A percentile compares a stretch with the other conserved stretches of the same genome.
Evolutionary conservation across 2,113 vertebrate genomes (phyloP).

Genomic region (Shinisaurus crocodilurus): DNA sequence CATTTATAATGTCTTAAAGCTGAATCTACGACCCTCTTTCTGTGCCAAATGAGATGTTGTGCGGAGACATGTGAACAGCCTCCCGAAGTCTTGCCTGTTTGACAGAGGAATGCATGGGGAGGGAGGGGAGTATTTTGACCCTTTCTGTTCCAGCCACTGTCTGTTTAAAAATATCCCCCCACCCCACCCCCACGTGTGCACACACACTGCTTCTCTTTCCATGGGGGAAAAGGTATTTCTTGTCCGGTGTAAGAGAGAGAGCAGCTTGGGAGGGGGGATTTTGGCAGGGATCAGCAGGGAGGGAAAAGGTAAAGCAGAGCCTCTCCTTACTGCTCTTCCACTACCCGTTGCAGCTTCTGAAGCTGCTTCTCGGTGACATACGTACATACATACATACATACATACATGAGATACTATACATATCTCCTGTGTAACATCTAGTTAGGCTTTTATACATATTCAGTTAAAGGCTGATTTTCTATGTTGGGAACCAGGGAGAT

Average conservation of each 20-base stretch:
- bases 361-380: not conserved
- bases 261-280: not conserved
- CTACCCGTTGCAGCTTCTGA: not conserved
- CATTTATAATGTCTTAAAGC: not conserved
- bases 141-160: not conserved
- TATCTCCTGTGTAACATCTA: not conserved
- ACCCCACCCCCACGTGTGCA: not conserved
- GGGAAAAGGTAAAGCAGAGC: not conserved
- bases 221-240: not conserved
- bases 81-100: not conserved
- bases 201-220: not conserved
- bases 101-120: not conserved
- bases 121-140: not conserved
- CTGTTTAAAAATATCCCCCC: not conserved
- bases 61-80: not conserved
- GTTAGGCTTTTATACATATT: not conserved
- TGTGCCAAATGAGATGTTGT: not conserved
- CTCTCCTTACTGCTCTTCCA: not conserved
- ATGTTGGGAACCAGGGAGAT: not conserved
- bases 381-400: not conserved
- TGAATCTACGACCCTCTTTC: not conserved
- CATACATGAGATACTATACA: not conserved
- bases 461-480: constrained; percentile 1
- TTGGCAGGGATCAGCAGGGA: not conserved
- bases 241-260: not conserved